Percentiles rank a stretch among this genome's conserved stretches.
These are phyloP conservation scores for Ameiurus melas DNA, from an alignment of 2,113 vertebrate genomes.

Conservation along the genomic window DNA sequence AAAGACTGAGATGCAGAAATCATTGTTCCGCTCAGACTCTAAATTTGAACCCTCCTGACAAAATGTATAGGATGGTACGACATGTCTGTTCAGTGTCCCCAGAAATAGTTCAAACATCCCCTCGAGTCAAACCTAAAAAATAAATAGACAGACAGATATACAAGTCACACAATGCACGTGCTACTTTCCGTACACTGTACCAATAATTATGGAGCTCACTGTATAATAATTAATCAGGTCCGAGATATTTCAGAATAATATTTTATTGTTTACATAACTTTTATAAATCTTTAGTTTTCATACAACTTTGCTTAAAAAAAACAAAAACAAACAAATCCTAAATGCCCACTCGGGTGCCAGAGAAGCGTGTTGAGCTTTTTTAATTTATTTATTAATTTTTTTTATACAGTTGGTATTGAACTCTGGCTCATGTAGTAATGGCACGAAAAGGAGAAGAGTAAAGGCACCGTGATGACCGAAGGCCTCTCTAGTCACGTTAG, in stretches of 20 bases:
- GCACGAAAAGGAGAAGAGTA: conserved; percentile 15
- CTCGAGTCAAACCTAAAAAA: background rate
- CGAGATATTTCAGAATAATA: conserved; percentile 34
- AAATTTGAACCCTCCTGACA: background rate
- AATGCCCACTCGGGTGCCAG: conserved; percentile 60
- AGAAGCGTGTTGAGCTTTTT: conserved; percentile 52
- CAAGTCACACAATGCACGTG: background rate
- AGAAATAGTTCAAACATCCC: background rate
- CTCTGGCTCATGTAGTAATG: conserved; percentile 71
- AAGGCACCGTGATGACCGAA: background rate
- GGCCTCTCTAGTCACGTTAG: background rate
- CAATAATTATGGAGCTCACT: background rate
- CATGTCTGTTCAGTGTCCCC: background rate
- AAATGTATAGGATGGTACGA: background rate
- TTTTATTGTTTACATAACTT: conserved; percentile 69
- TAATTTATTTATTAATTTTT: too few species aligned
- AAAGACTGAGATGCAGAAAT: background rate
- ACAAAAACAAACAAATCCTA: conserved; percentile 54
- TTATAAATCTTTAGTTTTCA: conserved; percentile 66
- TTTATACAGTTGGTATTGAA: conserved; percentile 67
- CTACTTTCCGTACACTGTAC: too few species aligned
- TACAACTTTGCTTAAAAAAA: conserved; percentile 65
- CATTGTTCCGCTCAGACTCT: background rate
- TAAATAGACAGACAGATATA: too few species aligned
- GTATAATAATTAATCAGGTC: background rate